Evolutionary conservation across 1,140 invertebrate species (phyloP).

Genomic region (Antheraea mylitta): DNA sequence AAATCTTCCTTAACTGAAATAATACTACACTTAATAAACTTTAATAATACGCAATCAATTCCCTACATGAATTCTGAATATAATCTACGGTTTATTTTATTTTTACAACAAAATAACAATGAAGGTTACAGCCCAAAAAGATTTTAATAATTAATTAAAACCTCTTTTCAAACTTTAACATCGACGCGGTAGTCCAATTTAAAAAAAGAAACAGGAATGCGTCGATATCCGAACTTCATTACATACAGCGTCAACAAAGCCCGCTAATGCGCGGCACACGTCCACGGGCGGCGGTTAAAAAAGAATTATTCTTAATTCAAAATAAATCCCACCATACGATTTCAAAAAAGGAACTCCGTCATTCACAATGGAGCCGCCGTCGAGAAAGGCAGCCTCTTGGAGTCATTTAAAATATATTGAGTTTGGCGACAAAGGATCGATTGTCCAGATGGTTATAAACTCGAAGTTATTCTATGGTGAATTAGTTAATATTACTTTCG

Average conservation of each 20-base stretch:
- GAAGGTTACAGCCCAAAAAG: not conserved
- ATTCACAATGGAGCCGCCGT: slow-evolving; percentile 58
- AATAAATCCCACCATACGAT: slow-evolving; percentile 52
- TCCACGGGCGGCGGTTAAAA: slow-evolving; percentile 66
- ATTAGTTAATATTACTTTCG: slow-evolving; percentile 68
- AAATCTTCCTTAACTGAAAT: no score
- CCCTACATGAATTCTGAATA: no score
- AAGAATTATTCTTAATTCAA: slow-evolving; percentile 71
- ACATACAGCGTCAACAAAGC: slow-evolving; percentile 60
- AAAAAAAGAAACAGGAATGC: slow-evolving; percentile 26
- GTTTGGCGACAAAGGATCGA: slow-evolving; percentile 50
- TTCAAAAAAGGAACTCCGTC: slow-evolving; percentile 51
- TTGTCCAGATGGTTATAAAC: slow-evolving; percentile 62
- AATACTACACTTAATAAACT: no score
- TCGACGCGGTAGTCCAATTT: slow-evolving; percentile 47
- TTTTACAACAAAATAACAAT: not conserved
- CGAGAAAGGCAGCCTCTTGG: slow-evolving; percentile 46
- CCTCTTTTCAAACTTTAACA: slow-evolving; percentile 7
- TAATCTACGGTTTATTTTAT: not conserved
- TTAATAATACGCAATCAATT: no score
- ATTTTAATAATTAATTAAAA: slow-evolving; percentile 3
- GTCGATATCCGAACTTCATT: slow-evolving; percentile 24
- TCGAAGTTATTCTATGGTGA: slow-evolving; percentile 66
- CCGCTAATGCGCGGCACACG: slow-evolving; percentile 70
- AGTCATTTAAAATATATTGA: slow-evolving; percentile 76